Evolutionary conservation across 2,113 vertebrate genomes (phyloP).

Genomic region (Synodontis membranacea): DNA sequence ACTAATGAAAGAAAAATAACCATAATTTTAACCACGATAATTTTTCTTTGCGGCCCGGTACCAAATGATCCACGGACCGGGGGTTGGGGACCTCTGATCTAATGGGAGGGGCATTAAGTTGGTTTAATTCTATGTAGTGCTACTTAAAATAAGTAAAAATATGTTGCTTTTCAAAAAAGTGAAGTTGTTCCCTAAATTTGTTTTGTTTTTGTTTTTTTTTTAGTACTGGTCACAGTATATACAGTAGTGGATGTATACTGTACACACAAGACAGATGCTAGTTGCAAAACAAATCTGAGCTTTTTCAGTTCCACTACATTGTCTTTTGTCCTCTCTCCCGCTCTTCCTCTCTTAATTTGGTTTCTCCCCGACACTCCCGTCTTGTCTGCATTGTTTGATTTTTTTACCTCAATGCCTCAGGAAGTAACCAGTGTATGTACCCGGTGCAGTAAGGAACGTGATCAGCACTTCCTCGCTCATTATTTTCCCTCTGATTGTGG

Average conservation of each 20-base stretch:
- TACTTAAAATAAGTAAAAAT: no score
- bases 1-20: no score
- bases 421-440: conserved; percentile 4
- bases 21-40: no score
- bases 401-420: conserved; percentile 22
- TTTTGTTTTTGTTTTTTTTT: no score
- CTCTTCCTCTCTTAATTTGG: neutral
- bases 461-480: conserved; percentile 30
- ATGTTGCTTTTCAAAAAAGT: no score
- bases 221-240: neutral
- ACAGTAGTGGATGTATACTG: neutral
- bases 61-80: no score
- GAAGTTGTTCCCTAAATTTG: no score
- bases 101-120: no score
- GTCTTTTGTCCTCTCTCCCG: conserved; percentile 10
- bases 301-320: neutral
- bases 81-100: no score
- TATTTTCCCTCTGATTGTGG: conserved; percentile 27
- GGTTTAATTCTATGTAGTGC: no score
- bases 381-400: conserved; percentile 19
- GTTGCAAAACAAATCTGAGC: neutral
- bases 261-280: neutral
- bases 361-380: conserved; percentile 15
- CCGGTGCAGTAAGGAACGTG: neutral
- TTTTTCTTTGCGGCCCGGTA: no score